Evolutionary conservation across 2,113 vertebrate species (phyloP), one percentile per base, ranked within the genome.

Genomic region (Microcebus jonahi): DNA sequence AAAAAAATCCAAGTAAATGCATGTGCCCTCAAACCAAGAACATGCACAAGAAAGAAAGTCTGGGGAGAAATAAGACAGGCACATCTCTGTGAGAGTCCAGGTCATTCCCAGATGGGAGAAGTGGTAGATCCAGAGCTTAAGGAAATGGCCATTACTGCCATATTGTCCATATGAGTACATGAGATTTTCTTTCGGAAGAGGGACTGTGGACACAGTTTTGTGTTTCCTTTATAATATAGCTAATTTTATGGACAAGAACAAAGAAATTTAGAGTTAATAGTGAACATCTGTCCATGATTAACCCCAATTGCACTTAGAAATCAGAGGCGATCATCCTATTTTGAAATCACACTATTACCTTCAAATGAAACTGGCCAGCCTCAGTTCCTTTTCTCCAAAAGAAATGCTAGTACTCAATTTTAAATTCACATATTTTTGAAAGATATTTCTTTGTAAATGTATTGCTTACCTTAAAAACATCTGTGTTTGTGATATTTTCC

Each of bases 211-310:
- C 63, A 68, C 31, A 71, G 14, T 12, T 87, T 95, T 75, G 27
- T 68, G 31, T 80, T 83, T 87, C 57, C 27, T 88, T 84, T 79
- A 87, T 55, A 75, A 34, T 70, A 59, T 3, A 63, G 23, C 61
- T 76, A 55, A 88, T 73, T 87, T 75, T 84, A 81, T 71, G n/a
- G 83, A 65, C 61, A 87, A 89, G 75, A 95, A 94, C 53, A 85
- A 90, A 90, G 90, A 94, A 71, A 83, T 83, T 53, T 88, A 81
- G 75, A 87, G 65, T 76, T 90, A 90, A 90, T 85, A 71, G 27
- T 88, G 65, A 95, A 76, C 70, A 95, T 88, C 95, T 97, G 75
- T 76, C 63, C 61, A 42, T 42, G 89, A 57, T 82, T 76, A 97
- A 68, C 63, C 67, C 42, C 0, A 8, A 45, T 31, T 42, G 13